phyloP scores from a whole-genome alignment of 2,888 invertebrate genomes.

The Spilarctia lutea region DNA sequence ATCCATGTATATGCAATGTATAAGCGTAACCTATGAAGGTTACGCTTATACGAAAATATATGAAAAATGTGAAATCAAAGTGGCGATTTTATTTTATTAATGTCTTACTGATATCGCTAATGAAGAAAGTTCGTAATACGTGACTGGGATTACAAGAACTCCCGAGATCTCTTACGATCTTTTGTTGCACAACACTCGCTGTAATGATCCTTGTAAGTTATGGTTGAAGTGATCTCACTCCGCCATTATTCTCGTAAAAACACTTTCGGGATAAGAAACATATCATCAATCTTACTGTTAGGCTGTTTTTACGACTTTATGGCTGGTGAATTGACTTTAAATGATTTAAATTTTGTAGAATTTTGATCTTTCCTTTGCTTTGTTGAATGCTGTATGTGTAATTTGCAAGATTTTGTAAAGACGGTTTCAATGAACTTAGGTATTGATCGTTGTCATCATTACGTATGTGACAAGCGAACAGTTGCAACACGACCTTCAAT shows the following conservation, averaged over 20 bases:
- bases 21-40: no score
- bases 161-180: slow-evolving; percentile 6
- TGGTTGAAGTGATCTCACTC: neutral
- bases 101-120: slow-evolving; percentile 4
- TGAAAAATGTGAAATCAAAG: neutral
- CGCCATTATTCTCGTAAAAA: slow-evolving; percentile 6
- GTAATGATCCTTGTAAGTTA: slow-evolving; percentile 15
- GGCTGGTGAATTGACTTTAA: neutral
- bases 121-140: slow-evolving; percentile 15
- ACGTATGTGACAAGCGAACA: no score
- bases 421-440: no score
- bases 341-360: neutral
- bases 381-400: neutral
- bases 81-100: slow-evolving; percentile 11
- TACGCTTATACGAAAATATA: neutral
- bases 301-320: neutral
- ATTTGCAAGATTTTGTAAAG: neutral
- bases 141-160: slow-evolving; percentile 12
- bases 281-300: neutral
- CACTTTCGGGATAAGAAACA: neutral
- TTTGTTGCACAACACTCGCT: neutral
- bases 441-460: no score
- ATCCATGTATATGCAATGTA: no score
- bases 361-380: neutral
- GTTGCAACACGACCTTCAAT: no score